Conservation (phyloP, 2,113 vertebrate species). For the Gobius niger region DNA sequence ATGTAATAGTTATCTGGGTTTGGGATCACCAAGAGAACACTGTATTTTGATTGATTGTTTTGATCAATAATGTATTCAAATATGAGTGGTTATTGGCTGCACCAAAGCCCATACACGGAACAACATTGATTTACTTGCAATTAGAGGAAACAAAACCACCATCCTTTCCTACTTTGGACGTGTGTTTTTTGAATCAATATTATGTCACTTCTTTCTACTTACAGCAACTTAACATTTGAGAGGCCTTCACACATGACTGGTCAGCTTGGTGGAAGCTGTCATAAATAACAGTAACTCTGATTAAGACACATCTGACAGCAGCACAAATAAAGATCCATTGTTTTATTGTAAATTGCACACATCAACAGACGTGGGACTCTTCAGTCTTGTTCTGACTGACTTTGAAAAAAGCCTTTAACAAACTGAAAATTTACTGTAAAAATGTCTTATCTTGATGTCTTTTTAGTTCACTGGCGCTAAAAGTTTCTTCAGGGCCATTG, state of each 20-base stretch:
- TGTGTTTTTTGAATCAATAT: too few relatives aligned
- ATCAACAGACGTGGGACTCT: slow-evolving; percentile 24
- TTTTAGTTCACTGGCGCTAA: slow-evolving; percentile 12
- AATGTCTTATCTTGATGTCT: slow-evolving; percentile 9
- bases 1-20: too few relatives aligned
- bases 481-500: slow-evolving; percentile 19
- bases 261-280: slow-evolving; percentile 1
- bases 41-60: too few relatives aligned
- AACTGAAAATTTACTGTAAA: slow-evolving; percentile 24
- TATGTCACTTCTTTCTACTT: neutral
- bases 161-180: too few relatives aligned
- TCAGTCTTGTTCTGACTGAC: slow-evolving; percentile 6
- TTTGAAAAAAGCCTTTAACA: slow-evolving; percentile 11
- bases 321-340: slow-evolving; percentile 7
- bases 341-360: slow-evolving; percentile 20
- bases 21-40: too few relatives aligned
- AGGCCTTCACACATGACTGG: slow-evolving; percentile 1
- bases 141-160: too few relatives aligned
- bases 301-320: slow-evolving; percentile 14
- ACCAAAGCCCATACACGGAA: too few relatives aligned
- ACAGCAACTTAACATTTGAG: neutral
- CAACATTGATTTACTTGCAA: too few relatives aligned
- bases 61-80: too few relatives aligned
- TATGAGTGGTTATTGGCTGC: too few relatives aligned
- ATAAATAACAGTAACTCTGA: slow-evolving; percentile 2